Evolutionary conservation across 2,888 invertebrate species (phyloP), one percentile per base, ranked within the genome.

Genomic region (Drosophila mercatorum): DNA sequence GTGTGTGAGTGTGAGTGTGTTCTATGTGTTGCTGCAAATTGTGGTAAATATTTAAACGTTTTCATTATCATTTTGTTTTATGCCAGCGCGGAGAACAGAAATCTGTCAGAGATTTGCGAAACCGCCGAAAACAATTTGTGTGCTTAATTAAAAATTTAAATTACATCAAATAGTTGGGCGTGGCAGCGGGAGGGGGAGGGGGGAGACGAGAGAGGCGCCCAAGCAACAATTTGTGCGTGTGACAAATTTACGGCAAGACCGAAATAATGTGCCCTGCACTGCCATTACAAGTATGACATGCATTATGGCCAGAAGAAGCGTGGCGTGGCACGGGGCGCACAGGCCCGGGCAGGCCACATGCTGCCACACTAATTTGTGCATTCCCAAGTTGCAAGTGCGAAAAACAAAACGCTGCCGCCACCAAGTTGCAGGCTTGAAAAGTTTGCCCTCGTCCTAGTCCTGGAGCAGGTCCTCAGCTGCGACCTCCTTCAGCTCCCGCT

Each of bases 101-200:
- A 78, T 83, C 89, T 80, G 84, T 87, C 84, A 81, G 84, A 75
- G 87, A 83, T 83, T 88, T 79, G 66, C 71, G 58, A 78, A 83
- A 85, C 83, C 88, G 78, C 79, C 69, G 60, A 85, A 83, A 79
- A 83, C 89, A 88, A 88, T 89, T 88, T 85, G 88, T 79, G 76
- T 81, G 88, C 88, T 86, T 88, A 88, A 89, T 88, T 88, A 89
- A 88, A 86, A 89, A 89, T 88, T 89, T 89, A 88, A 89, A 88
- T 88, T 89, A 81, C 87, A 89, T 88, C 86, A 89, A 89, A 87
- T 77, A 81, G 49, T 49, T n/a, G 66, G 49, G 34, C 43, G 38
- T 40, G 53, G 43, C 53, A 12, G 12, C 26, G 53, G 43, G 49
- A 12, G 12, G 14, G 46, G 8, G 10, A 10, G 14, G 8, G 14